These are phyloP conservation scores for Desmophyllum pertusum DNA, from an alignment of 92 coral and sea anemone species.

Conservation along the genomic window DNA sequence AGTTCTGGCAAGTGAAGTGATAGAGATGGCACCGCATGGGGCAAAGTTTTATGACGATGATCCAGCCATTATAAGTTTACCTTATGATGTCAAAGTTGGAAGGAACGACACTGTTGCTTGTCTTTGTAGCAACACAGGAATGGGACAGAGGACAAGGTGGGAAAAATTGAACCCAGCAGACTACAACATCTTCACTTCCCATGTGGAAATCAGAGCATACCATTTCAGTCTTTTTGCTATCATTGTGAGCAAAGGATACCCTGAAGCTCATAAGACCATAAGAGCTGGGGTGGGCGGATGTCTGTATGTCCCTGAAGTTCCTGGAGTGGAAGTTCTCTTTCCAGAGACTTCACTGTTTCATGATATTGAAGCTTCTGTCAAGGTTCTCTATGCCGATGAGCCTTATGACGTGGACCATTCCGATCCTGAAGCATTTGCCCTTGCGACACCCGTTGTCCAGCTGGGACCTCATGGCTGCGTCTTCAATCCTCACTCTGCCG, in stretches of 20 bases:
- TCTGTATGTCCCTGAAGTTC: constrained; percentile 81
- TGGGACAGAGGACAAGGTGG: constrained; percentile 81
- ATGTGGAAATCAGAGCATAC: constrained; percentile 80
- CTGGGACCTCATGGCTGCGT: constrained; percentile 94
- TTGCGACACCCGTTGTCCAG: constrained; percentile 90
- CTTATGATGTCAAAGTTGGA: constrained; percentile 65
- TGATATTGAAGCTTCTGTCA: constrained; percentile 90
- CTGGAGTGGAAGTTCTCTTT: constrained; percentile 87
- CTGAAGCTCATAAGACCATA: constrained; percentile 82
- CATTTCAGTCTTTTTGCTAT: constrained; percentile 94
- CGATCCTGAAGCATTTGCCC: constrained; percentile 70
- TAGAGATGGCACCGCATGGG: constrained; percentile 90
- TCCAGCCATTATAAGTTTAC: constrained; percentile 89
- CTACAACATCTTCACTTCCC: constrained; percentile 68
- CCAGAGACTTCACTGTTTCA: constrained; percentile 88
- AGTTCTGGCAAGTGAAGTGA: constrained; percentile 79
- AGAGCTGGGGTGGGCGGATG: constrained; percentile 89
- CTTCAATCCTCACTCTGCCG: constrained; percentile 71
- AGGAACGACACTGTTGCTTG: constrained; percentile 72
- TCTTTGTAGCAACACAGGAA: constrained; percentile 86
- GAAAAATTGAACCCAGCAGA: constrained; percentile 57
- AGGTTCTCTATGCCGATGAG: constrained; percentile 90
- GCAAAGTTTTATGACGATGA: constrained; percentile 75
- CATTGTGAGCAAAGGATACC: constrained; percentile 85
- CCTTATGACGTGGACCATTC: constrained; percentile 92